Conservation (phyloP, 1,140 invertebrate genomes). For the Saccostrea echinata region DNA sequence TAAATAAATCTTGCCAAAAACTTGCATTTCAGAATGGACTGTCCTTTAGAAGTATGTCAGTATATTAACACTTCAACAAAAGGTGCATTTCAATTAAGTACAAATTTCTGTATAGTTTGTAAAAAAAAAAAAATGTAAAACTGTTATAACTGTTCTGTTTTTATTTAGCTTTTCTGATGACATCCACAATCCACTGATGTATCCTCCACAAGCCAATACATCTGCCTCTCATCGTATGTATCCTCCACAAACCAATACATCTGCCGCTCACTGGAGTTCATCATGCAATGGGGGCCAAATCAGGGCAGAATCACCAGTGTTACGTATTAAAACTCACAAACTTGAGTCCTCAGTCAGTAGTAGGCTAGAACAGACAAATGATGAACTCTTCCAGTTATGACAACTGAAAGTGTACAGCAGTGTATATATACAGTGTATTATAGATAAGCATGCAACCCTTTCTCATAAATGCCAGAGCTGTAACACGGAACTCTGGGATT, state of each 20-base stretch:
- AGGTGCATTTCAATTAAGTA: not conserved
- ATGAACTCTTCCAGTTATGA: conserved; percentile 33
- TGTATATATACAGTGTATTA: too few relatives aligned
- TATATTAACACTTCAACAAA: too few relatives aligned
- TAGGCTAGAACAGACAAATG: not conserved
- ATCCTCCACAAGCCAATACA: not conserved
- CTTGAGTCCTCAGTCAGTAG: not conserved
- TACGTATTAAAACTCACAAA: conserved; percentile 19
- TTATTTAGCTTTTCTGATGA: not conserved
- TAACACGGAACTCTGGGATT: too few relatives aligned
- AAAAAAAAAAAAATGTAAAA: not conserved
- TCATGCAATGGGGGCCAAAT: not conserved
- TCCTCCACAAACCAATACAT: not conserved
- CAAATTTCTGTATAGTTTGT: not conserved
- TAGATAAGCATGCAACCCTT: too few relatives aligned
- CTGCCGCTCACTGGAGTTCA: not conserved
- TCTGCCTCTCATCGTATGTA: too few relatives aligned
- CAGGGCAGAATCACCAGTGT: not conserved
- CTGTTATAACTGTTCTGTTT: not conserved
- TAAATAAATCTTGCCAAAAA: too few relatives aligned
- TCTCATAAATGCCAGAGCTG: too few relatives aligned
- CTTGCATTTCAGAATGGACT: too few relatives aligned
- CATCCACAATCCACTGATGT: not conserved
- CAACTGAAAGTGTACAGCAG: not conserved
- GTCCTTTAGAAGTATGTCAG: too few relatives aligned